These are phyloP conservation scores for Drosophila greeni DNA, from an alignment of 2,888 invertebrate genomes.

Conservation along the genomic window DNA sequence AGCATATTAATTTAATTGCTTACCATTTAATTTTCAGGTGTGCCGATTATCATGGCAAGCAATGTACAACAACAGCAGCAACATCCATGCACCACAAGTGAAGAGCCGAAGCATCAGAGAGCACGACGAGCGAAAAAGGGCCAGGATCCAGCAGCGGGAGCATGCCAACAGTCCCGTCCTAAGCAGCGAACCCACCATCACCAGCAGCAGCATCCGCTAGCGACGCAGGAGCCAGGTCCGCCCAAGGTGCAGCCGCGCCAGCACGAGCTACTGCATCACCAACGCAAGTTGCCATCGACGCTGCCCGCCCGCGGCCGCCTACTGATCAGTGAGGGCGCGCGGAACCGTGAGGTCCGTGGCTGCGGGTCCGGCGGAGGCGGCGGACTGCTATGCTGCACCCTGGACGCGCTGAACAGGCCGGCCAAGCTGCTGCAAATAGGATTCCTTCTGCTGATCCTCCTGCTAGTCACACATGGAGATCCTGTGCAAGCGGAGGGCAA, in stretches of 20 bases:
- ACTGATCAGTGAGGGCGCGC: conserved; percentile 35
- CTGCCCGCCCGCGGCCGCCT: conserved; percentile 26
- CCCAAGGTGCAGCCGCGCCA: conserved; percentile 15
- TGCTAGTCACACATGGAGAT: conserved; percentile 66
- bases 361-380: conserved; percentile 26
- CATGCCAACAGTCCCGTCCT: conserved; percentile 36
- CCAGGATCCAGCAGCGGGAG: conserved; percentile 25
- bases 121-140: conserved; percentile 28
- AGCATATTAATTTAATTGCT: no score
- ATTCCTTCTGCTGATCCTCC: conserved; percentile 59
- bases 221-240: conserved; percentile 1
- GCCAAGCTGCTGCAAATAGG: conserved; percentile 54
- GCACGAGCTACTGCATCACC: conserved; percentile 39
- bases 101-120: conserved; percentile 45
- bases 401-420: conserved; percentile 50
- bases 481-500: conserved; percentile 76
- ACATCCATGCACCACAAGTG: conserved; percentile 52
- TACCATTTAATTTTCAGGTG: conserved; percentile 58
- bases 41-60: conserved; percentile 79
- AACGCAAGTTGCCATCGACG: conserved; percentile 21
- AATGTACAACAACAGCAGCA: conserved; percentile 75
- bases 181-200: conserved; percentile 34
- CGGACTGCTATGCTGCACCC: conserved; percentile 47
- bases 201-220: conserved; percentile 1
- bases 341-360: conserved; percentile 35